Evolutionary conservation across 2,113 vertebrate species (phyloP).

Genomic region (Dromas ardeola): DNA sequence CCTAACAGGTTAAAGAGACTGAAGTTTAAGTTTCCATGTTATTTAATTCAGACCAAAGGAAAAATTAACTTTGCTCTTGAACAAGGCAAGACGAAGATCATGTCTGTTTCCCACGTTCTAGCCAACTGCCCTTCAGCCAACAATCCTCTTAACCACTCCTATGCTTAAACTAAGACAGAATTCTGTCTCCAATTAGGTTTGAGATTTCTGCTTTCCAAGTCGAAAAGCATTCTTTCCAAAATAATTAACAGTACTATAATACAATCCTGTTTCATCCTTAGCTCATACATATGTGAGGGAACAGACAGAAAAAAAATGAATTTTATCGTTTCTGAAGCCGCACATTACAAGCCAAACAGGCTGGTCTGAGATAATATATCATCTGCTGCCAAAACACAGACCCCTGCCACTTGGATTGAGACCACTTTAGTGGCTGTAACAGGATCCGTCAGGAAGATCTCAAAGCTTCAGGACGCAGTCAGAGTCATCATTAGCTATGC

Average conservation of each 20-base stretch:
- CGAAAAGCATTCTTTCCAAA: not conserved
- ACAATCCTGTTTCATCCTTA: not conserved
- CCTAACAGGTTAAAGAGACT: not conserved
- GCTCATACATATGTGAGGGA: not conserved
- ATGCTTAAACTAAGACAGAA: not conserved
- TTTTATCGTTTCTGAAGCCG: not conserved
- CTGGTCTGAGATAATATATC: not conserved
- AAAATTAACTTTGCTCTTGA: not conserved
- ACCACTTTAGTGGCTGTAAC: not conserved
- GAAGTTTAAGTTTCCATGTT: not conserved
- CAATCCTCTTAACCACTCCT: not conserved
- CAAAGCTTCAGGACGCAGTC: not conserved
- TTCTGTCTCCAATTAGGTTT: not conserved
- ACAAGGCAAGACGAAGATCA: not conserved
- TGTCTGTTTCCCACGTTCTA: not conserved
- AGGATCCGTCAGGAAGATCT: not conserved
- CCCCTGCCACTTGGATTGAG: not conserved
- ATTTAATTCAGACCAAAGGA: not conserved
- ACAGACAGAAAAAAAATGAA: not conserved
- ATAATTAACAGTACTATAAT: not conserved
- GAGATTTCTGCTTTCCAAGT: not conserved
- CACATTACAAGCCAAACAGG: not conserved
- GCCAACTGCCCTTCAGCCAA: not conserved
- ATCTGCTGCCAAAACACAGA: not conserved
- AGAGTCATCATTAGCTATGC: fast-evolving